Evolutionary conservation across 2,797 vertebrate species (phyloP), one percentile per base, ranked within the genome.

Genomic region (Microcaecilia unicolor): DNA sequence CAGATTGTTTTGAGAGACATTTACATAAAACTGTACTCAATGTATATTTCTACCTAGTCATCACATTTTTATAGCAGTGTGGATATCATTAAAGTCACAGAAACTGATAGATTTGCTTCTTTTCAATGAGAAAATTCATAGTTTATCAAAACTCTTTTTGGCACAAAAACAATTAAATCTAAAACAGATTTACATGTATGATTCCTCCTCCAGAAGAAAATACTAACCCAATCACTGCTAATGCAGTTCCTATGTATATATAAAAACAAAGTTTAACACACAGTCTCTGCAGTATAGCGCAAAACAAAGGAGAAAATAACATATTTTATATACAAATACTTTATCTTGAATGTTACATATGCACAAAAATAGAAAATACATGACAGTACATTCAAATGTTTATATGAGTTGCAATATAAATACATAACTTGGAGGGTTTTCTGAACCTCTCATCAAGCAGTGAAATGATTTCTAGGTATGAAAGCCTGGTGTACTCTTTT

Each of bases 341-440:
- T 64, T 68, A 60, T 56, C 51, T 50, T 44, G 58, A 72, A 35
- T n/a, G 57, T 18, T 68, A 33, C 63, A 55, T 74, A 66, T 73
- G 67, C 65, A 67, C 51, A 71, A 63, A 70, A 55, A 51, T 28
- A 8, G 47, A 56, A 56, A 57, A 25, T 71, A 71, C 65, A 54
- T 58, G 55, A 13, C 61, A 72, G 43, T 77, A 90, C 84, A 89
- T 88, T 89, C 82, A 82, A 22, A n/a, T n/a, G n/a, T n/a, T 45
- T 53, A 67, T 38, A 64, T 55, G 55, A 53, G 58, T 48, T 59
- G 41, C 55, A 28, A 22, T 36, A 55, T 15, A 47, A 37, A 42
- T 44, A 50, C 58, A 54, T 43, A 55, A 37, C 44, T 60, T 27
- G 37, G 54, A 66, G 50, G 48, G 48, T 24, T 45, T 58, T 49